Conservation (phyloP, 2,797 vertebrate genomes). For the Hemitrygon akajei region DNA sequence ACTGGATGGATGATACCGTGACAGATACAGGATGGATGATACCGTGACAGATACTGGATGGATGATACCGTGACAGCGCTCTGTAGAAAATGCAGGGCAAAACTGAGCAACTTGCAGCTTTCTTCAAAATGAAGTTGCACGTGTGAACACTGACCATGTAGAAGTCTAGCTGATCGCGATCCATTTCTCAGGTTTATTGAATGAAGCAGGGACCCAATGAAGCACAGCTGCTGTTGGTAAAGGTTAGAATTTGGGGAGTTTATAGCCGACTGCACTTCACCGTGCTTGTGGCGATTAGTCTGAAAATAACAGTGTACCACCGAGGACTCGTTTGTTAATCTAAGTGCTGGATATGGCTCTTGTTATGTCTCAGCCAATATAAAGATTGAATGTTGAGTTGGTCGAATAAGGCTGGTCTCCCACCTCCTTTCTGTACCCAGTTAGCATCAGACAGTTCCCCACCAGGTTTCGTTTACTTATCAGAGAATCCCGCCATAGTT, state of each 20-base stretch:
- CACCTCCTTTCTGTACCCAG: not conserved
- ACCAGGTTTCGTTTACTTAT: not conserved
- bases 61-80: too few species aligned
- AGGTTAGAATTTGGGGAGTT: not conserved
- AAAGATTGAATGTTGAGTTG: not conserved
- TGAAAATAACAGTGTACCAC: not conserved
- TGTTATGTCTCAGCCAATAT: not conserved
- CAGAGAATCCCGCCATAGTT: not conserved
- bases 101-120: not conserved
- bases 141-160: not conserved
- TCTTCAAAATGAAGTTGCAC: not conserved
- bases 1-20: too few species aligned
- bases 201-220: not conserved
- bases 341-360: not conserved
- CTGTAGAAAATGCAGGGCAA: not conserved
- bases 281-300: not conserved
- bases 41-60: too few species aligned
- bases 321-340: not conserved
- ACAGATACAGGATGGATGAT: too few species aligned
- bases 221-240: not conserved
- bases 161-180: not conserved
- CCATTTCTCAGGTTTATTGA: conserved; percentile 9
- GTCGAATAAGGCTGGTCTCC: too few species aligned
- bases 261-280: not conserved
- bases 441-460: not conserved